These are phyloP conservation scores for Schizopygopsis malacanthus DNA, from an alignment of 2,797 vertebrate species.

Conservation along the genomic window DNA sequence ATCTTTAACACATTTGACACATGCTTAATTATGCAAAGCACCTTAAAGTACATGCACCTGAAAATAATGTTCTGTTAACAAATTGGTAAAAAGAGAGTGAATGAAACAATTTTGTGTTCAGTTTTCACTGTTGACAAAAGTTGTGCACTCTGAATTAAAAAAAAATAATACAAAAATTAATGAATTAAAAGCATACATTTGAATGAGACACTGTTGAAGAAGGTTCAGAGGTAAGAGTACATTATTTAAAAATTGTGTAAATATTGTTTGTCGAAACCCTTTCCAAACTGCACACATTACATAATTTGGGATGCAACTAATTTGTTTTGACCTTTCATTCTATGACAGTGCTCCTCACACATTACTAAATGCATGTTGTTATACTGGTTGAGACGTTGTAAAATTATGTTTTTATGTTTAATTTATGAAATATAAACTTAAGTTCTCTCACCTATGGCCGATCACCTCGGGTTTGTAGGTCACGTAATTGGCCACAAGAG, in stretches of 20 bases:
- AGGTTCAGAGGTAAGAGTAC: not conserved
- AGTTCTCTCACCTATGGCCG: not conserved
- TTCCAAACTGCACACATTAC: not conserved
- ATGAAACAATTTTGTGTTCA: not conserved
- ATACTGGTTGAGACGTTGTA: not conserved
- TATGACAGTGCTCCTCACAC: no score
- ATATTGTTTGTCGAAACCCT: not conserved
- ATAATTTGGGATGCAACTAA: not conserved
- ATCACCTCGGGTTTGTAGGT: not conserved
- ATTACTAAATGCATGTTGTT: not conserved
- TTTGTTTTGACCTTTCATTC: not conserved
- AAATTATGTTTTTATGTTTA: not conserved
- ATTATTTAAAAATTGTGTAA: not conserved
- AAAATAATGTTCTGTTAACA: not conserved
- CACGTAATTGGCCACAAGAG: not conserved
- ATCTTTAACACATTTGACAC: not conserved
- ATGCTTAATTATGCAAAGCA: slow-evolving; percentile 8
- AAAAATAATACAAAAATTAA: not conserved
- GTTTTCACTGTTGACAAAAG: not conserved
- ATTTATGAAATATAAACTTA: not conserved
- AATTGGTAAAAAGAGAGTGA: not conserved
- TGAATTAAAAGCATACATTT: not conserved
- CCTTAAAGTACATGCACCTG: slow-evolving; percentile 1
- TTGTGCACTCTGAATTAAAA: not conserved
- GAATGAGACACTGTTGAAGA: not conserved